Evolutionary conservation across 2,888 invertebrate species (phyloP), one percentile per base, ranked within the genome.

Genomic region (Cantharis rufa): DNA sequence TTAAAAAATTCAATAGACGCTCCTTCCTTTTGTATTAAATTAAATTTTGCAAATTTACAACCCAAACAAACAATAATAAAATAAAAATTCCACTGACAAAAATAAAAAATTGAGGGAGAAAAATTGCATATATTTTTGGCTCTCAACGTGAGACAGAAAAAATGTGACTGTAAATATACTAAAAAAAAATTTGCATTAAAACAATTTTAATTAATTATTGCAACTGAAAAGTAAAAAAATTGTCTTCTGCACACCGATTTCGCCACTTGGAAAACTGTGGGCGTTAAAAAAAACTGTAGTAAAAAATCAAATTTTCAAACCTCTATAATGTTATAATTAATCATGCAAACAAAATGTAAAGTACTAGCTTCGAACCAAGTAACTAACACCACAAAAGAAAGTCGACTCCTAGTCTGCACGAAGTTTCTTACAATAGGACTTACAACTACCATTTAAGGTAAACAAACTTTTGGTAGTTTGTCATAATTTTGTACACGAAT

Each of bases 331-430:
- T n/a, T n/a, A 48, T 48, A 48, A 48, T 48, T 48, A 48, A 48
- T 48, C 48, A n/a, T 48, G 48, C 48, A 48, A 48, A 48, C 48
- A 48, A 48, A 48, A 48, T 48, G 48, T 27, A 24, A 70, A 74
- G 70, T 64, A 11, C 48, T 72, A 78, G 75, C n/a, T 61, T 24
- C 62, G 72, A 62, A 75, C 61, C 69, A 66, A 62, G 62, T 66
- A 78, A 76, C 76, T 69, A 70, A 75, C 78, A 78, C 75, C 78
- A 74, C 76, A 78, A 78, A 78, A 73, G 76, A 78, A 76, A 76
- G 72, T 75, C 69, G 74, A 69, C 71, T 74, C 48, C 62, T 61
- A 73, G 75, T 75, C 71, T 69, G 66, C 74, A 74, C 74, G 72
- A 76, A 78, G 73, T 76, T 78, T n/a, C n/a, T 71, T 71, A 74